Base-by-base conservation (phyloP, 1,140 invertebrate species). In the Metopolophium dirhodum region DNA sequence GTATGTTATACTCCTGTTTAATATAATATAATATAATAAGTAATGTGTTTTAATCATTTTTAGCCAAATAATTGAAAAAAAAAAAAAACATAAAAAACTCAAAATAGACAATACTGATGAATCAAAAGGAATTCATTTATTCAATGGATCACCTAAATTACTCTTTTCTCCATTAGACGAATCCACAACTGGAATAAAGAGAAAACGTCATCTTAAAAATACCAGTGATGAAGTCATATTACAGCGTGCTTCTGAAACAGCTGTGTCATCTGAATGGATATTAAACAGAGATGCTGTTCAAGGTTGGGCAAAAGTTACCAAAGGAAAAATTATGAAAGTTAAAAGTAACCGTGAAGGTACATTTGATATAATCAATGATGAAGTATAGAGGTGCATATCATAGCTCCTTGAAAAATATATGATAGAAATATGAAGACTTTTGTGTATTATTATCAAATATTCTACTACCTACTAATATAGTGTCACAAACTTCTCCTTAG, bases 311-410 rank as follows among this genome's bases (percentile, higher is more conserved):
- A 93, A 93, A n/a, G 30, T 54, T 7, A 93, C 91, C 11, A 93
- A 93, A 93, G 91, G 91, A 51, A 93, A 93, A 83, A n/a, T 93
- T 22, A 51, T 93, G n/a, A 83, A 93, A 85, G 49, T 93, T 41
- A 82, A 83, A 54, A 35, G n/a, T 20, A 93, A 93, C 47, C 20
- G 22, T 7, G 49, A 93, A 93, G 91, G 91, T 41, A 45, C 91
- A 85, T 93, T 93, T 93, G 91, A 93, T 85, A 68, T 93, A 86
- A 57, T 93, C 23, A 57, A 11, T 86, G 82, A 86, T 54, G 47
- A 85, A n/a, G n/a, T 85, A 86, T 91, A 90, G 23, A 49, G 6
- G 37, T 14, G 4, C 23, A 18, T n/a, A n/a, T 35, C 14, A 18
- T n/a, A 77, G 30, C 30, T n/a, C 61, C 14, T 77, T 20, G 57